Conservation (phyloP, 2,888 invertebrate species). For the Trissolcus brochymenae region DNA sequence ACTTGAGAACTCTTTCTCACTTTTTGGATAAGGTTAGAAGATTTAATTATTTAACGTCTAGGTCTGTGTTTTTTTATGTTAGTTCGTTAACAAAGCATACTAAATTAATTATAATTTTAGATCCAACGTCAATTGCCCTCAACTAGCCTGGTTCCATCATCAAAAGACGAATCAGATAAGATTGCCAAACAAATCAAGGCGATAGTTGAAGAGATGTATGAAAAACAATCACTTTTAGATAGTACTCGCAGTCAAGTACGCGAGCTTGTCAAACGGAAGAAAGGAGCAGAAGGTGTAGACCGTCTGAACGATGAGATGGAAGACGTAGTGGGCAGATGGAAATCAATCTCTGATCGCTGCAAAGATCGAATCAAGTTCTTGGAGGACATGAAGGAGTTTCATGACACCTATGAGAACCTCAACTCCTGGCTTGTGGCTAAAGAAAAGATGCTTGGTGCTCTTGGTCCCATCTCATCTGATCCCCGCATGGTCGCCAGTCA, state of each 20-base stretch:
- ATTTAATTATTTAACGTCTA: neutral
- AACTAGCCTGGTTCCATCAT: constrained; percentile 79
- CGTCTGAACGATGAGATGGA: constrained; percentile 89
- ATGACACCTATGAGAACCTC: constrained; percentile 90
- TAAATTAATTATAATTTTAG: constrained; percentile 65
- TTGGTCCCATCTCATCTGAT: constrained; percentile 97
- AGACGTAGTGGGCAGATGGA: constrained; percentile 90
- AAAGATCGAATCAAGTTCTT: constrained; percentile 85
- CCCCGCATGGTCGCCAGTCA: constrained; percentile 96
- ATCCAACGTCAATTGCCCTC: constrained; percentile 88
- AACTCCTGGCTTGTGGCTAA: constrained; percentile 93
- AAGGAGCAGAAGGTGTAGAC: constrained; percentile 89
- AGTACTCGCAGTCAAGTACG: constrained; percentile 92
- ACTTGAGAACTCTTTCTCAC: constrained; percentile 85
- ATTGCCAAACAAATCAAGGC: constrained; percentile 88
- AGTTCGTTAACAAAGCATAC: too few species aligned
- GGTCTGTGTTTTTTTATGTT: too few species aligned
- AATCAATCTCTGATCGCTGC: constrained; percentile 88
- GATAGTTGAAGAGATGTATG: constrained; percentile 93
- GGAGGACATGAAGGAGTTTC: constrained; percentile 93
- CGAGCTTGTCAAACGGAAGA: constrained; percentile 90
- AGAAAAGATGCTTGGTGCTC: constrained; percentile 95
- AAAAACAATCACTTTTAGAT: constrained; percentile 92
- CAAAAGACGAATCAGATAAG: constrained; percentile 94
- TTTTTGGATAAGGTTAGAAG: constrained; percentile 86